Evolutionary conservation across 2,113 vertebrate species (phyloP), one percentile per base, ranked within the genome.

Genomic region (Cairina moschata): DNA sequence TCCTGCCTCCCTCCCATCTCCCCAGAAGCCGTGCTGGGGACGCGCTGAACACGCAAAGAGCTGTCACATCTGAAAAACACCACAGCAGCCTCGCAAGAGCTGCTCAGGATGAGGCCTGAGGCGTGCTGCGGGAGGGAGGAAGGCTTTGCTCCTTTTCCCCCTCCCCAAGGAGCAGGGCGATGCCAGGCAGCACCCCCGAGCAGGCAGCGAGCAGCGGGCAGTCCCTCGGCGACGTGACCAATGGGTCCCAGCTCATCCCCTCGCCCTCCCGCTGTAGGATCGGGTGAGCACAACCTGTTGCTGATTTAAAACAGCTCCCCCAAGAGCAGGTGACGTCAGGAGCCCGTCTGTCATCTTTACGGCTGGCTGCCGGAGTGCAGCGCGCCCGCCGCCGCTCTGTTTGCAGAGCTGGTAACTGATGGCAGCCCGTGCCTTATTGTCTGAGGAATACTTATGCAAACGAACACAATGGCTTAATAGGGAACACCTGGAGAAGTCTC

Each of bases 381-480:
- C 2, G 2, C 4, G 36, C 83, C 58, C 8, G 8, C 65, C 3
- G 3, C 77, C 50, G 50, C 34, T 94, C 28, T 85, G 90, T 96
- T 93, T 95, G 86, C 73, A 77, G 92, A 92, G 90, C 93, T 0
- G 10, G 13, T 93, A 82, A 90, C 80, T 54, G 66, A 83, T 86
- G 48, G 79, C 15, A 4, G 85, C 71, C 72, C 81, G 75, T 86
- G 46, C 58, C 89, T 87, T 84, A 72, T 88, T 96, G 86, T 94
- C 95, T 91, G 74, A 96, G 96, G 94, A 96, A 83, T 93, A 90
- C 84, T 97, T 96, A 96, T 67, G 86, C 95, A 96, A 96, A 97
- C 7, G 31, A 96, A 60, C 82, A 66, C 93, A 89, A 60, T 82
- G 66, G 90, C 86, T 95, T 97, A 95, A 95, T 91, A 91, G 95